These are phyloP conservation scores for Synanthedon myopaeformis DNA, from an alignment of 2,888 invertebrate genomes.

Conservation along the genomic window DNA sequence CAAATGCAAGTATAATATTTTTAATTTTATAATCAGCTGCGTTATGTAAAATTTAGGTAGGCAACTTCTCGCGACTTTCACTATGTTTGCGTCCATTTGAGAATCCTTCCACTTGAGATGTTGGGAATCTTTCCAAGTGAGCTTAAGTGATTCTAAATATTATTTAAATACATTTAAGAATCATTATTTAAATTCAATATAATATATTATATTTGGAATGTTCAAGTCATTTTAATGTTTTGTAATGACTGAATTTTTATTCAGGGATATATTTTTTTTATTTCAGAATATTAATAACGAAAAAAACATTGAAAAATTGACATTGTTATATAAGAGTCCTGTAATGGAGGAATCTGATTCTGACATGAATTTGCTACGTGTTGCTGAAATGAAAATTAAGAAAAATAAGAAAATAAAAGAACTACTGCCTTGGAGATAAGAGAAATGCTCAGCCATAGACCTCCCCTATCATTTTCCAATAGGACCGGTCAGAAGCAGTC, in stretches of 20 bases:
- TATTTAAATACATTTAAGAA: no score
- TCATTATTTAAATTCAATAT: no score
- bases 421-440: slow-evolving; percentile 24
- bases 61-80: background rate
- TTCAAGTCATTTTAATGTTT: no score
- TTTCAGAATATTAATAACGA: slow-evolving; percentile 37
- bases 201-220: no score
- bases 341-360: slow-evolving; percentile 17
- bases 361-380: slow-evolving; percentile 13
- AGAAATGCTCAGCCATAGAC: no score
- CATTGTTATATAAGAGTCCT: slow-evolving; percentile 25
- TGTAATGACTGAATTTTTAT: no score
- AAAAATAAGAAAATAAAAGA: slow-evolving; percentile 6
- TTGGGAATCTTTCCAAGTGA: no score
- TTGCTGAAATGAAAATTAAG: background rate
- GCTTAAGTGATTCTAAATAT: no score
- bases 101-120: no score
- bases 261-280: no score
- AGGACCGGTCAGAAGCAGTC: no score
- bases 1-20: background rate
- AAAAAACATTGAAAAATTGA: slow-evolving; percentile 26
- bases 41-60: background rate
- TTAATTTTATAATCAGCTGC: background rate
- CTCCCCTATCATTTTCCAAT: background rate
- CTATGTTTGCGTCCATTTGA: no score